Evolutionary conservation across 2,888 invertebrate species (phyloP).

Genomic region (Rhogogaster chlorosoma): DNA sequence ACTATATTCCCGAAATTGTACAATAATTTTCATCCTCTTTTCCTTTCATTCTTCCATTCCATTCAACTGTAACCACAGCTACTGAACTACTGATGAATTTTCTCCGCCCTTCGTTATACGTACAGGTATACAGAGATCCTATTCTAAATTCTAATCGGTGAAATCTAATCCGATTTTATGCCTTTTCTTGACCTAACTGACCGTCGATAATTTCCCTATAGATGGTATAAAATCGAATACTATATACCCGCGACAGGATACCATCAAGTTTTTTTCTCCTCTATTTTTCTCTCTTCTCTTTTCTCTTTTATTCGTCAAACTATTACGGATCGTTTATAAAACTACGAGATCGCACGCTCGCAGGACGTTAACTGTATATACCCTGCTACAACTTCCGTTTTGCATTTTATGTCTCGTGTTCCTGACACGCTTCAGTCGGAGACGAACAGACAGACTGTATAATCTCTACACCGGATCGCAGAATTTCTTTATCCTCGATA

Average conservation of each 20-base stretch:
- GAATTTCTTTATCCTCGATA: background rate
- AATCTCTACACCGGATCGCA: background rate
- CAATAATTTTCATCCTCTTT: background rate
- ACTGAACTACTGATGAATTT: background rate
- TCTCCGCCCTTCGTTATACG: too few species aligned
- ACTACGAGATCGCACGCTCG: background rate
- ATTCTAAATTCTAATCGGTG: conserved; percentile 41
- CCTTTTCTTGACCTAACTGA: conserved; percentile 21
- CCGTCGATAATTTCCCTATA: conserved; percentile 37
- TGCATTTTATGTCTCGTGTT: conserved; percentile 36
- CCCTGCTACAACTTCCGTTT: conserved; percentile 16
- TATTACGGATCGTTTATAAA: background rate
- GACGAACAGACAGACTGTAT: background rate
- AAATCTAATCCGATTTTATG: conserved; percentile 47
- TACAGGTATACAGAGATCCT: background rate
- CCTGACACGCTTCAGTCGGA: conserved; percentile 30
- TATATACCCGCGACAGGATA: background rate
- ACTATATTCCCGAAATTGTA: background rate
- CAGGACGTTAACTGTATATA: background rate
- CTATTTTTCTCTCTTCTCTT: background rate
- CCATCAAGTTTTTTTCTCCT: background rate
- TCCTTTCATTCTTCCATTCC: background rate
- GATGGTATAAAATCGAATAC: background rate
- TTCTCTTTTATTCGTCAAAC: background rate
- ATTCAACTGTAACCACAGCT: background rate